phyloP scores from a whole-genome alignment of 1,140 invertebrate genomes.

The Macrobrachium nipponense region DNA sequence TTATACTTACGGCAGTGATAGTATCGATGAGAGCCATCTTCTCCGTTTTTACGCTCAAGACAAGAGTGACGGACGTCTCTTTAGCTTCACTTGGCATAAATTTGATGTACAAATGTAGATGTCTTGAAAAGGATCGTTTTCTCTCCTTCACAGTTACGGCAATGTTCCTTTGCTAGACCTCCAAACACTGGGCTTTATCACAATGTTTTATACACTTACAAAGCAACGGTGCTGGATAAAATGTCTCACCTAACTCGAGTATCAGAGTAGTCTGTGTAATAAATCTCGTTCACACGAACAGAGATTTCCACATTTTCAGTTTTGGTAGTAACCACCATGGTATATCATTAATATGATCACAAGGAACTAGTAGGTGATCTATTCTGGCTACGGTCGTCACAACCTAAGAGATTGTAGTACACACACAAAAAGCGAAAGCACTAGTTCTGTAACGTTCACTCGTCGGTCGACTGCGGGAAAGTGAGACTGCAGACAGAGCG shows the following conservation, averaged over 20 bases:
- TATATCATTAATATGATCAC: conserved; percentile 54
- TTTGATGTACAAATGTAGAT: neutral
- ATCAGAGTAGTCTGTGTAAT: conserved; percentile 53
- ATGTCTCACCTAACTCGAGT: conserved; percentile 36
- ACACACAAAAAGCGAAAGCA: neutral
- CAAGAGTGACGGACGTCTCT: neutral
- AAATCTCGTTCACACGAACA: conserved; percentile 55
- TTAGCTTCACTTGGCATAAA: conserved; percentile 17
- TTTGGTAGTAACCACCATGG: conserved; percentile 55
- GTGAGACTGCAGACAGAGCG: no score
- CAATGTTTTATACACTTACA: conserved; percentile 58
- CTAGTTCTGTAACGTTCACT: no score
- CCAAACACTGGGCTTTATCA: conserved; percentile 49
- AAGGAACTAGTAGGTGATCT: no score
- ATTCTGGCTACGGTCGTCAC: neutral
- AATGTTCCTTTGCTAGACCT: neutral
- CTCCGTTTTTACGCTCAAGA: neutral
- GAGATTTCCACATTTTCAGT: conserved; percentile 50
- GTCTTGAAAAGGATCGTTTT: neutral
- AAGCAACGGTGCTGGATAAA: neutral
- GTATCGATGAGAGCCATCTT: conserved; percentile 27
- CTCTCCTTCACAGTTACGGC: neutral
- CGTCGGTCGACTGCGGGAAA: no score
- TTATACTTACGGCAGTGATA: conserved; percentile 15
- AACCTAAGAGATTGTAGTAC: neutral